Evolutionary conservation across 2,797 vertebrate genomes (phyloP).

Genomic region (Cyclura pinguis): DNA sequence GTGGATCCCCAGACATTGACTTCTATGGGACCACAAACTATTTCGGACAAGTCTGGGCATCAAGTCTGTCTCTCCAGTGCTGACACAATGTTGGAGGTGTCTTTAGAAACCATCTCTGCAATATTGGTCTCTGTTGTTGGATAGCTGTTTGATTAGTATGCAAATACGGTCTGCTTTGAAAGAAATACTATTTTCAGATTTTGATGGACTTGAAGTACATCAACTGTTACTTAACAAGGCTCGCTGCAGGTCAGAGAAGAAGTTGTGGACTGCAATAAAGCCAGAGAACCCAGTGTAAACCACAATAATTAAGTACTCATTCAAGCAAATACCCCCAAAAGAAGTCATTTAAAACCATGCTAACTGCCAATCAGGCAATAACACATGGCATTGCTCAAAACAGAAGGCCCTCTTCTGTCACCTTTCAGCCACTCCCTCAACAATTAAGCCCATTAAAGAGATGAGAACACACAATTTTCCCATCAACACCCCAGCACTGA

Average conservation of each 20-base stretch:
- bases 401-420: slow-evolving; percentile 23
- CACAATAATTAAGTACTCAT: slow-evolving; percentile 36
- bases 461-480: slow-evolving; percentile 51
- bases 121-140: not conserved
- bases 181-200: not conserved
- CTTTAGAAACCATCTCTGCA: not conserved
- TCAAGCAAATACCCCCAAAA: slow-evolving; percentile 26
- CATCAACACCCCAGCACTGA: slow-evolving; percentile 56
- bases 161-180: not conserved
- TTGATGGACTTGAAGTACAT: slow-evolving; percentile 13
- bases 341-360: slow-evolving; percentile 46
- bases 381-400: slow-evolving; percentile 36
- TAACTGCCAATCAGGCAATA: slow-evolving; percentile 55
- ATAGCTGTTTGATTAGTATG: not conserved
- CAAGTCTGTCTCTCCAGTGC: not conserved
- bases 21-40: not conserved
- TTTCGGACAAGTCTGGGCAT: not conserved
- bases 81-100: not conserved
- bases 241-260: not conserved
- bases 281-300: not conserved
- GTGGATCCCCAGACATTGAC: not conserved
- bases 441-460: slow-evolving; percentile 61
- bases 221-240: not conserved
- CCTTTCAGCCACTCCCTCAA: slow-evolving; percentile 48
- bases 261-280: not conserved